These are phyloP conservation scores for Colistium nudipinnis DNA, from an alignment of 2,113 vertebrate species.

Conservation along the genomic window DNA sequence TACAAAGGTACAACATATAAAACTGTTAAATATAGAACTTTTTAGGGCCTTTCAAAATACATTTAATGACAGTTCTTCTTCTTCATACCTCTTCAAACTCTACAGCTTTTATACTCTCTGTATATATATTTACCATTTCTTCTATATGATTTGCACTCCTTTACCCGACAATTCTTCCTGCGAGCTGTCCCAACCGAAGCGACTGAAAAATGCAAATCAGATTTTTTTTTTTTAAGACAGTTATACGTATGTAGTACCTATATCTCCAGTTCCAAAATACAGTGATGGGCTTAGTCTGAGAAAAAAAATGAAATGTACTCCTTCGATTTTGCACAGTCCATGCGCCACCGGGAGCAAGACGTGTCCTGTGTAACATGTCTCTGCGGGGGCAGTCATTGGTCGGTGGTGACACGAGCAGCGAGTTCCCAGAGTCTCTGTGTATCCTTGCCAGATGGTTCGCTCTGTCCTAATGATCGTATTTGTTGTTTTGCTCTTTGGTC, in stretches of 20 bases:
- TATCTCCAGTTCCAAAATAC: constrained; percentile 85
- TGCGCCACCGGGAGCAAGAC: constrained; percentile 17
- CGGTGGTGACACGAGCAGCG: constrained; percentile 24
- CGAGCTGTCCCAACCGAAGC: constrained; percentile 87
- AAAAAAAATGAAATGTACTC: constrained; percentile 79
- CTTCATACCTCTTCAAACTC: constrained; percentile 69
- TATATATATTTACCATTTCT: constrained; percentile 72
- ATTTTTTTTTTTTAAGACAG: constrained; percentile 66
- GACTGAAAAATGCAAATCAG: constrained; percentile 89
- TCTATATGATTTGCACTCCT: constrained; percentile 83
- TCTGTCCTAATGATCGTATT: constrained; percentile 67
- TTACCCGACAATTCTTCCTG: constrained; percentile 85
- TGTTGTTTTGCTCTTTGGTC: constrained; percentile 93
- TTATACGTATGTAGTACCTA: constrained; percentile 81
- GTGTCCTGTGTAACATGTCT: constrained; percentile 48
- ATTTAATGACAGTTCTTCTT: constrained; percentile 96
- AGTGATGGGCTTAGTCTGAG: constrained; percentile 89
- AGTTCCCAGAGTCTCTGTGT: constrained; percentile 32
- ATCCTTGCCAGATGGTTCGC: constrained; percentile 68
- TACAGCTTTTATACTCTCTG: constrained; percentile 78
- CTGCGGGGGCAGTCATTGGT: constrained; percentile 21
- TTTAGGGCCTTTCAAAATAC: constrained; percentile 99
- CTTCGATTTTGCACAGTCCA: constrained; percentile 69
- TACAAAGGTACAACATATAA: constrained; percentile 99
- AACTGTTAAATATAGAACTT: constrained; percentile 99